A percentile compares a stretch with the other conserved stretches of the same genome.
These are phyloP conservation scores for Polypterus senegalus DNA, from an alignment of 2,113 vertebrate species.

Conservation along the genomic window DNA sequence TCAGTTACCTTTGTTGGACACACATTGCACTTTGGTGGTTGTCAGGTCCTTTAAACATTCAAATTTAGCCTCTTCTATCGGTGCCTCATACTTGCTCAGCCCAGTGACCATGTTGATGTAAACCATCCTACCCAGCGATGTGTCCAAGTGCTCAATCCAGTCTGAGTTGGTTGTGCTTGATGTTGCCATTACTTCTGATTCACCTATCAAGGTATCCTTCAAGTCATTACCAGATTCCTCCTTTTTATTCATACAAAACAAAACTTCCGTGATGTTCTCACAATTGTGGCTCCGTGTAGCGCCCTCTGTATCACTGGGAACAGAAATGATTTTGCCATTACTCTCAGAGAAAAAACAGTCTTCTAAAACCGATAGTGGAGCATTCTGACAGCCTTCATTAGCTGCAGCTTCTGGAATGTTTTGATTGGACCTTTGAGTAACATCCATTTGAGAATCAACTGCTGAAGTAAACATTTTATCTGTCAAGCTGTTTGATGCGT, in stretches of 20 bases:
- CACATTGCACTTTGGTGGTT: slow-evolving; percentile 69
- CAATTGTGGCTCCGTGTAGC: background rate
- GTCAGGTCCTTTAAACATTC: slow-evolving; percentile 69
- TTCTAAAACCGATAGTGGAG: too few species aligned
- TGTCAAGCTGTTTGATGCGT: too few species aligned
- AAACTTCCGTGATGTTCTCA: background rate
- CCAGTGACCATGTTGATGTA: slow-evolving; percentile 80
- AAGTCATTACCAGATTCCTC: too few species aligned
- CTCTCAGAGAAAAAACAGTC: too few species aligned
- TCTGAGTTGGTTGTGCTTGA: slow-evolving; percentile 19
- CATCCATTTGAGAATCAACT: too few species aligned
- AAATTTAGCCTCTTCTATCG: slow-evolving; percentile 40
- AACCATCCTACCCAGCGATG: slow-evolving; percentile 53
- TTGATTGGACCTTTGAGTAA: too few species aligned
- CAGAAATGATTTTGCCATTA: background rate
- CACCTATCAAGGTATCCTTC: background rate
- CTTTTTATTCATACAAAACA: too few species aligned
- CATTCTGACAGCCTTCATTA: too few species aligned
- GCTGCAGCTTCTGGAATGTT: too few species aligned
- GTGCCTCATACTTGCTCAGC: slow-evolving; percentile 68
- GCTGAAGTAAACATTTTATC: too few species aligned
- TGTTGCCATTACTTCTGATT: background rate
- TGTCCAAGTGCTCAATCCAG: slow-evolving; percentile 74
- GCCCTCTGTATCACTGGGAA: background rate
- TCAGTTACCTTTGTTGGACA: slow-evolving; percentile 67